Percentiles rank a stretch among this genome's conserved stretches.
Evolutionary conservation across 2,113 vertebrate genomes (phyloP).

Genomic region (Arenaria interpres): DNA sequence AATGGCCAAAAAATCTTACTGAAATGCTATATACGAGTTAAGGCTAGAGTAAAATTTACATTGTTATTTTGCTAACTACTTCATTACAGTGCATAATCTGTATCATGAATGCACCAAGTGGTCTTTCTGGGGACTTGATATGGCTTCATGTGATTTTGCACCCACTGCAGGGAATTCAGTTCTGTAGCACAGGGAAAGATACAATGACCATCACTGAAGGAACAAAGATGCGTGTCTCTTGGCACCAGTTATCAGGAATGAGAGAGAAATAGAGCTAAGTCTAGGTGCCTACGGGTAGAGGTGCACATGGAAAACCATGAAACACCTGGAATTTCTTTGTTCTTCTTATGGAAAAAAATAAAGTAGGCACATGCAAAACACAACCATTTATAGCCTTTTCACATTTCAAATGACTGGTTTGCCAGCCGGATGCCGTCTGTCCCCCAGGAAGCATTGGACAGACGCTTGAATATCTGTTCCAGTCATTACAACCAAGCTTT

Average conservation of each 20-base stretch:
- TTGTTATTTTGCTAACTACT: neutral
- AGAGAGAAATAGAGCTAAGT: neutral
- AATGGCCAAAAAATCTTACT: neutral
- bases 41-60: neutral
- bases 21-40: neutral
- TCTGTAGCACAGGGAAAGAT: neutral
- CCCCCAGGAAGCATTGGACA: neutral
- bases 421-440: neutral
- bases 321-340: neutral
- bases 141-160: neutral
- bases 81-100: neutral
- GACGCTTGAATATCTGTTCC: neutral
- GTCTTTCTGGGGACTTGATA: neutral
- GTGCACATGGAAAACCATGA: neutral
- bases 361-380: neutral
- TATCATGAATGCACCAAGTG: neutral
- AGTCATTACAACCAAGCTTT: neutral
- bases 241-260: neutral
- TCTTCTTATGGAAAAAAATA: neutral
- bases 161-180: neutral
- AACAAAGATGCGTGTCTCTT: fast-evolving
- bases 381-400: neutral
- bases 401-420: neutral
- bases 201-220: neutral
- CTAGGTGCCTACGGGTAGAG: neutral